Evolutionary conservation across 2,113 vertebrate species (phyloP).

Genomic region (Carollia perspicillata): DNA sequence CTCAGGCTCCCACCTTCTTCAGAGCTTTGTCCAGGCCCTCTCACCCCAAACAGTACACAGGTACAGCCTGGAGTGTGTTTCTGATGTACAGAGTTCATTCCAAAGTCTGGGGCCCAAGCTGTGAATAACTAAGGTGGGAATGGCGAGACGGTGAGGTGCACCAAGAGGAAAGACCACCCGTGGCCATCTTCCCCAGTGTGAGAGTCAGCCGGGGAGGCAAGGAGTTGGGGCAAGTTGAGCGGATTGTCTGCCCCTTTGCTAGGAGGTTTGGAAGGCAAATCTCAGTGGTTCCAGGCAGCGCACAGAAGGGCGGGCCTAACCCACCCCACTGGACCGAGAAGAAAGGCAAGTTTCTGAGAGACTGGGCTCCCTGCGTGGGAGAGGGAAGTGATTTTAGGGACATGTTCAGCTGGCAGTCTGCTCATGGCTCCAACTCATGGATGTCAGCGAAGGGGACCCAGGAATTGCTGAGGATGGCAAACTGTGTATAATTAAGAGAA

Average conservation of each 20-base stretch:
- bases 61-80: neutral
- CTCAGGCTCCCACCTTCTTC: neutral
- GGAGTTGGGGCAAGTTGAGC: neutral
- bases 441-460: neutral
- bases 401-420: neutral
- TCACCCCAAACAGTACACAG: neutral
- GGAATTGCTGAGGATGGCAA: conserved; percentile 56
- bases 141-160: neutral
- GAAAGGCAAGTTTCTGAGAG: conserved; percentile 6
- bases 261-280: neutral
- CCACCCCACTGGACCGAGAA: neutral
- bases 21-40: neutral
- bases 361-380: neutral
- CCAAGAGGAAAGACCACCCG: neutral
- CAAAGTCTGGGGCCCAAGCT: neutral
- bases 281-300: neutral
- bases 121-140: neutral
- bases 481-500: conserved; percentile 67
- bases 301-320: neutral
- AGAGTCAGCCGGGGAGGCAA: neutral
- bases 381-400: neutral
- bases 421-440: neutral
- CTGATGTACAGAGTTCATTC: neutral
- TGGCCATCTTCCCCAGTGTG: neutral
- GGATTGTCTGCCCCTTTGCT: neutral